phyloP scores from a whole-genome alignment of 1,140 invertebrate genomes.

The Listronotus bonariensis region DNA sequence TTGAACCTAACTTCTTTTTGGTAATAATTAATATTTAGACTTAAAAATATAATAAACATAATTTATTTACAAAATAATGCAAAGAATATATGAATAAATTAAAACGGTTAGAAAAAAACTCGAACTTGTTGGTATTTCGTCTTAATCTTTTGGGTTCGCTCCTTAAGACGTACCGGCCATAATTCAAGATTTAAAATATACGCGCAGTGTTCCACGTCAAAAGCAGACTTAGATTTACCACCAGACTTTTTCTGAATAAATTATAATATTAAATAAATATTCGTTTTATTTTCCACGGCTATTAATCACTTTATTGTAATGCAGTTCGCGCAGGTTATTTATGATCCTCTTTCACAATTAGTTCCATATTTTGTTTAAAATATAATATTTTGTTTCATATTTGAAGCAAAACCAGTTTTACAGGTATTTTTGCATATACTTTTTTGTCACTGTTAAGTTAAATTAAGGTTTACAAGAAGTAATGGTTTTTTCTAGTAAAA shows the following conservation, averaged over 20 bases:
- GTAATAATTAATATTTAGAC: too few relatives aligned
- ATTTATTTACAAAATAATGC: too few relatives aligned
- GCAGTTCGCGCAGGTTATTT: slow-evolving; percentile 31
- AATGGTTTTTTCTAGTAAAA: too few relatives aligned
- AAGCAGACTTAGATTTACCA: slow-evolving; percentile 47
- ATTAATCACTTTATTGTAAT: slow-evolving; percentile 42
- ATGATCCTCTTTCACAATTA: slow-evolving; percentile 28
- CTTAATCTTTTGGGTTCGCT: slow-evolving; percentile 36
- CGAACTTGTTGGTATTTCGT: slow-evolving; percentile 31
- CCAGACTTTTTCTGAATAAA: slow-evolving; percentile 46
- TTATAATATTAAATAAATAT: slow-evolving; percentile 49
- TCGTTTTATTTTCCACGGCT: slow-evolving; percentile 33
- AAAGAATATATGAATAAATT: too few relatives aligned
- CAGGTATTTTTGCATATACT: too few relatives aligned
- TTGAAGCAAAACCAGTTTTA: not conserved
- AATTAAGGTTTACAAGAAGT: too few relatives aligned
- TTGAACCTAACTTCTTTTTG: too few relatives aligned
- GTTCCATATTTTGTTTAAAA: slow-evolving; percentile 33
- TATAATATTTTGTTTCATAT: slow-evolving; percentile 33
- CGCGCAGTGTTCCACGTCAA: slow-evolving; percentile 44
- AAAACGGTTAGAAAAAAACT: slow-evolving; percentile 4
- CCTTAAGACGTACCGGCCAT: slow-evolving; percentile 35
- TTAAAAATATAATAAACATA: too few relatives aligned
- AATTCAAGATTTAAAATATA: slow-evolving; percentile 49
- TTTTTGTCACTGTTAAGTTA: too few relatives aligned